These are phyloP conservation scores for mouse (Mus musculus) DNA, from an alignment of 2,113 vertebrate genomes.

Conservation along the genomic window GRCm39 chr5:8086001-8086500, in stretches of 20 bases:
- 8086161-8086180: neutral
- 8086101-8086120: neutral
- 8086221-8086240: neutral
- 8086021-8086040: neutral
- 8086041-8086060: neutral
- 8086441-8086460: neutral
- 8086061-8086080: neutral
- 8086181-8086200: neutral
- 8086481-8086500: neutral
- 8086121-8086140: neutral
- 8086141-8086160: neutral
- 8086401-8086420: neutral
- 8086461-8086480: neutral
- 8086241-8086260: neutral
- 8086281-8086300: neutral
- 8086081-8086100: neutral
- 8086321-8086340: neutral
- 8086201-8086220: neutral
- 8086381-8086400: neutral
- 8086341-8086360: neutral
- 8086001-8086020: neutral
- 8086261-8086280: neutral
- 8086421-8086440: neutral
- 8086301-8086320: too few relatives aligned
- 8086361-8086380: neutral